Conservation (phyloP, 2,797 vertebrate species). For the Crenuchus spilurus region DNA sequence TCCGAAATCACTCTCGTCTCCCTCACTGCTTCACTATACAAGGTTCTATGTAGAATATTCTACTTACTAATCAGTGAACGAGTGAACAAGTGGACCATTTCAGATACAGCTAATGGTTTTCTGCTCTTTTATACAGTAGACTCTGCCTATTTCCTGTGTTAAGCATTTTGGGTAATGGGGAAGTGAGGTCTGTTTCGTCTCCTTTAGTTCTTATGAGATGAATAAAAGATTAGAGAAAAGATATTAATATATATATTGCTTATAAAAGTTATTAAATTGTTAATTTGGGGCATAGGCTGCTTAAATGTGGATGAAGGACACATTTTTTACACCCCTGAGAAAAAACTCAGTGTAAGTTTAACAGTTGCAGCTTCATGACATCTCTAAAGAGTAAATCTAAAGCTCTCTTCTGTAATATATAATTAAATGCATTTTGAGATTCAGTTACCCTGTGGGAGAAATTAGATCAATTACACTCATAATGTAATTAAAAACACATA, state of each 20-base stretch:
- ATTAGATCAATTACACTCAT: not conserved
- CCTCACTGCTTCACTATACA: too few species aligned
- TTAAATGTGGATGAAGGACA: not conserved
- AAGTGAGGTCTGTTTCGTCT: too few species aligned
- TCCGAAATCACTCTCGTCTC: too few species aligned
- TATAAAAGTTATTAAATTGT: not conserved
- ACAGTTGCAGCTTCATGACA: not conserved
- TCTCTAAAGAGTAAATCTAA: not conserved
- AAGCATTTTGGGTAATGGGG: too few species aligned
- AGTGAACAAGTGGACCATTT: too few species aligned
- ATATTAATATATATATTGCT: not conserved
- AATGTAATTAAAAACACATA: slow-evolving; percentile 11
- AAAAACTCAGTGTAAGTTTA: not conserved
- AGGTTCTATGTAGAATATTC: too few species aligned
- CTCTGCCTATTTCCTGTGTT: too few species aligned
- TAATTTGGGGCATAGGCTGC: not conserved
- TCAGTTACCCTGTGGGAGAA: not conserved
- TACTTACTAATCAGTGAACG: too few species aligned
- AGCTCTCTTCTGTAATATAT: not conserved
- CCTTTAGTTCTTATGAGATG: not conserved
- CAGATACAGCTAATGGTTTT: too few species aligned
- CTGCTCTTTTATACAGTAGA: too few species aligned
- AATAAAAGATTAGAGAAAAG: not conserved
- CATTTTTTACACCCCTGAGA: not conserved
- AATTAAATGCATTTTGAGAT: not conserved